A percentile compares a stretch with the other conserved stretches of the same genome.
Conservation (phyloP, 2,113 vertebrate genomes). For the Malaclemys terrapin region DNA sequence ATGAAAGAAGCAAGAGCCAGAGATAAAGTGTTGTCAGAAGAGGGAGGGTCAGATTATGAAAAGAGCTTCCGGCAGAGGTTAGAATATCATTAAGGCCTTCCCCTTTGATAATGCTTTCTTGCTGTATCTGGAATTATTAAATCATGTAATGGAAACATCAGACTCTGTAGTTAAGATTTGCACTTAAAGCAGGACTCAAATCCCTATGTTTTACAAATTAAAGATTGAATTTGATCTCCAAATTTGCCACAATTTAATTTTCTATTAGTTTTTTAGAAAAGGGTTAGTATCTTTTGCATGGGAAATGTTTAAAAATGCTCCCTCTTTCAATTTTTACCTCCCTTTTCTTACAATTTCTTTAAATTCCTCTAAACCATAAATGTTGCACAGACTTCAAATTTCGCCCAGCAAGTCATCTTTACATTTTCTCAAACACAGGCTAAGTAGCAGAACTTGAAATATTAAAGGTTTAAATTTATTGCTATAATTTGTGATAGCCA, state of each 20-base stretch:
- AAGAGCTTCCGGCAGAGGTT: not conserved
- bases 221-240: not conserved
- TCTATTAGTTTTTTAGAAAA: not conserved
- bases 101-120: not conserved
- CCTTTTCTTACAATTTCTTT: not conserved
- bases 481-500: not conserved
- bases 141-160: not conserved
- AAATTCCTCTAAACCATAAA: not conserved
- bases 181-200: not conserved
- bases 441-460: not conserved
- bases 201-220: not conserved
- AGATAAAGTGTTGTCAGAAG: not conserved
- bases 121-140: not conserved
- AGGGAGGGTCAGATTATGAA: not conserved
- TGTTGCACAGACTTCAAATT: not conserved
- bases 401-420: not conserved
- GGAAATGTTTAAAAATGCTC: not conserved
- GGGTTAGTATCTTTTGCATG: not conserved
- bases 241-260: not conserved
- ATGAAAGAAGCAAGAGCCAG: not conserved
- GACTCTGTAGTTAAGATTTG: not conserved
- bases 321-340: not conserved
- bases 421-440: not conserved
- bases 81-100: not conserved
- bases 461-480: not conserved